Base-by-base conservation (phyloP, 2,113 vertebrate genomes). In the Isurus oxyrinchus region DNA sequence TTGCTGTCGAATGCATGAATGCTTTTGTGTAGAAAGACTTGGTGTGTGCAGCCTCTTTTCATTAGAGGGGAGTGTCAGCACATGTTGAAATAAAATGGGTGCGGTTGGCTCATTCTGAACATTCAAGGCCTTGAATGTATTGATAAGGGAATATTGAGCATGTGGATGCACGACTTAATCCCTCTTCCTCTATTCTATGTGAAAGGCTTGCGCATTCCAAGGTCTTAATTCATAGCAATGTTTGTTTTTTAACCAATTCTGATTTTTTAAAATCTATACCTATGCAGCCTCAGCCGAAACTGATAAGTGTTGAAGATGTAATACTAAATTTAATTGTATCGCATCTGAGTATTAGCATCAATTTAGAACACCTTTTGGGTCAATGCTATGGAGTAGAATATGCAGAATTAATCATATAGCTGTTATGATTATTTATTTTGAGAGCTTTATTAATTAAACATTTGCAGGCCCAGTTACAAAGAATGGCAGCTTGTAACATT, bases 1-100 rank as follows among this genome's bases (percentile, higher is more conserved):
- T 96, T 96, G 44, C 14, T 72, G 23, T 93, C 79, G 35, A 72
- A 57, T 79, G 96, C 96, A 94, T 96, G 96, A 19, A 79, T 31
- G 23, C 59, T 91, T 86, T 27, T 63, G 72, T 86, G 55, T 95
- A 69, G 67, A 25, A 44, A 53, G 93, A 67, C 61, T 67, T 95
- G 93, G 61, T 66, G 40, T 35, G 94, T 31, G 44, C 94, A 95
- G 67, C 69, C 66, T 31, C 67, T 69, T 95, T 95, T 55, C 66
- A 95, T 95, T 95, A 40, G 40, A 95, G 14, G 11, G 44, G 27
- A 35, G 40, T 66, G 59, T 94, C n/a, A 66, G 88, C 55, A n/a
- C 8, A n/a, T n/a, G 14, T 63, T 55, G 67, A 95, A 72, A 35
- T 95, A 49, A 72, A 69, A 69, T 69, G 66, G 44, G 40, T 35